Conservation (phyloP, 2,113 vertebrate genomes). For the Aegithalos caudatus region DNA sequence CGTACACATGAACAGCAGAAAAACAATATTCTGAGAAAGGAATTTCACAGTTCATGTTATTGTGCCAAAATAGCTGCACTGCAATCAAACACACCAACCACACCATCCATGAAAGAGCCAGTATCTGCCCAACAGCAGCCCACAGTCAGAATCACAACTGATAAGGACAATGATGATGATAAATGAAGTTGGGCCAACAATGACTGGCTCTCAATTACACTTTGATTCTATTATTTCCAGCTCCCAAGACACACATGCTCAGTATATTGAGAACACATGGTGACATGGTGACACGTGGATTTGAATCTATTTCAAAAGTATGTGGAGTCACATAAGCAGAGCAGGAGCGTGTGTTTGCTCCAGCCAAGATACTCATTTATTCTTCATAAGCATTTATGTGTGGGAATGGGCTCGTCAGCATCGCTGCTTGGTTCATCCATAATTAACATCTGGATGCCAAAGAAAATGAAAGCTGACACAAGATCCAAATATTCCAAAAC, state of each 20-base stretch:
- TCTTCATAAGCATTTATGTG: neutral
- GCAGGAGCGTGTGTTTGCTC: neutral
- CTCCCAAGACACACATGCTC: neutral
- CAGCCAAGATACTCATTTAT: neutral
- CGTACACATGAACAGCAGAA: neutral
- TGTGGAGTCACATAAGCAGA: neutral
- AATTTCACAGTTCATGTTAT: neutral
- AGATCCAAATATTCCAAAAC: neutral
- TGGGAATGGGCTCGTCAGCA: neutral
- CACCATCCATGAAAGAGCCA: neutral
- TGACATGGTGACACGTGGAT: neutral
- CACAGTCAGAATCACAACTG: neutral
- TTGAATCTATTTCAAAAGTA: neutral
- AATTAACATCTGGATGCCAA: constrained; percentile 41
- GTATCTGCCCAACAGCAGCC: neutral
- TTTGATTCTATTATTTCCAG: neutral
- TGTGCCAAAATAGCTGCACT: neutral
- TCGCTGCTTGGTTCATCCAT: fast-evolving
- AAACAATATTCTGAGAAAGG: neutral
- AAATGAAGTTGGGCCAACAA: neutral
- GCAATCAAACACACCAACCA: neutral
- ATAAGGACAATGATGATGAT: neutral
- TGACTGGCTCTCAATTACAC: neutral
- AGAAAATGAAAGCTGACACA: neutral
- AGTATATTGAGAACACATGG: neutral